phyloP scores from a whole-genome alignment of 2,888 invertebrate genomes.

The Drosophila diplacantha region DNA sequence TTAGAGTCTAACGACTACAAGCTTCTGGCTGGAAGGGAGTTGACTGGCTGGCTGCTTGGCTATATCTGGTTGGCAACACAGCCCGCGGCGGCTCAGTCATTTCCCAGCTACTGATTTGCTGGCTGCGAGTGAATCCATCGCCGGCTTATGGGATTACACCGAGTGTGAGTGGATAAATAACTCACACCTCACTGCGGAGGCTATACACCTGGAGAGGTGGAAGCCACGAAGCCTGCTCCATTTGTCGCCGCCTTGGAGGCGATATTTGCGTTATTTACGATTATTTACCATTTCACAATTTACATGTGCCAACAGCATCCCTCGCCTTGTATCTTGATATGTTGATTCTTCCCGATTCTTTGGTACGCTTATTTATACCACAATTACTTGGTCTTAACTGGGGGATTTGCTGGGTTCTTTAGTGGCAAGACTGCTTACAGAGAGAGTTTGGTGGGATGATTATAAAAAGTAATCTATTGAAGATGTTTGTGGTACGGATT shows the following conservation, averaged over 20 bases:
- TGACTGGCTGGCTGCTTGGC: conserved; percentile 1
- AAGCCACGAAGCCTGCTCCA: conserved; percentile 37
- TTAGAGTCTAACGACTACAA: conserved; percentile 50
- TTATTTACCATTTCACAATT: conserved; percentile 74
- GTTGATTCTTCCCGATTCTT: conserved; percentile 44
- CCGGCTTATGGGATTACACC: conserved; percentile 55
- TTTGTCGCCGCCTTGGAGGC: conserved; percentile 67
- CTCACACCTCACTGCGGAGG: conserved; percentile 20
- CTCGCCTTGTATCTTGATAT: conserved; percentile 65
- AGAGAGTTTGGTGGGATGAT: neutral
- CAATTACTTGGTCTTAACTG: conserved; percentile 57
- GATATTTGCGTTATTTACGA: conserved; percentile 76
- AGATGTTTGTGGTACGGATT: conserved; percentile 10
- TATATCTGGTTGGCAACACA: conserved; percentile 19
- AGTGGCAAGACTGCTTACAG: conserved; percentile 35
- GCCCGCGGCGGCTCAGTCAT: conserved; percentile 46
- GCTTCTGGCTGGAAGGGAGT: conserved; percentile 27
- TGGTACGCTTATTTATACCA: conserved; percentile 57
- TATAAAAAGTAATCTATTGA: conserved; percentile 13
- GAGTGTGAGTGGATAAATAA: conserved; percentile 61
- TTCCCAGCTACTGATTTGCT: conserved; percentile 46
- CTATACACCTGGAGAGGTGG: conserved; percentile 10
- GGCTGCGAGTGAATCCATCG: conserved; percentile 34
- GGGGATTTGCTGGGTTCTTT: conserved; percentile 43
- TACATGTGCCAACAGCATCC: conserved; percentile 63